Percentiles rank a stretch among this genome's conserved stretches.
Evolutionary conservation across 1,140 invertebrate species (phyloP).

Genomic region (Anoplolepis gracilipes): DNA sequence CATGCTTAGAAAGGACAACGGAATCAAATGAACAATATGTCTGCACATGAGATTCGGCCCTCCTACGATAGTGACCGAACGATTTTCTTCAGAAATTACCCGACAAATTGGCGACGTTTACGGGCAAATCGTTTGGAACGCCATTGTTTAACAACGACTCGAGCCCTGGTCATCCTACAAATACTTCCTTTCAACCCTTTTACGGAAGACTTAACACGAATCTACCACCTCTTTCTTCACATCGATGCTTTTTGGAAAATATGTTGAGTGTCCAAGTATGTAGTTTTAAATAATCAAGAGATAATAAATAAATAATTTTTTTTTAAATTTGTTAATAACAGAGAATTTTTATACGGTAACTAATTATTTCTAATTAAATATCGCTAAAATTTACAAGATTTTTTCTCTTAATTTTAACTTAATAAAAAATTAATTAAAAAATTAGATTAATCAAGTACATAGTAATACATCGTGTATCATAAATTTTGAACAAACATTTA

Average conservation of each 20-base stretch:
- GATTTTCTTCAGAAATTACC: conserved; percentile 85
- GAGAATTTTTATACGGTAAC: not conserved
- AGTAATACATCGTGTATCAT: no score
- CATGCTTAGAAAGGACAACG: not conserved
- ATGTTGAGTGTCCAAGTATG: not conserved
- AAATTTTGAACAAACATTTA: not conserved
- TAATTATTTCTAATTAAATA: conserved; percentile 14
- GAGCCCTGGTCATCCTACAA: conserved; percentile 81
- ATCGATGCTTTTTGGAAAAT: conserved; percentile 43
- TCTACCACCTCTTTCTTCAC: conserved; percentile 14
- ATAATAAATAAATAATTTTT: conserved; percentile 6
- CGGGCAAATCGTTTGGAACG: conserved; percentile 83
- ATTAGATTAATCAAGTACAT: no score
- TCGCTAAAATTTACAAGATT: not conserved
- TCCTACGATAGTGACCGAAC: conserved; percentile 78
- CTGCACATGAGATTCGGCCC: conserved; percentile 34
- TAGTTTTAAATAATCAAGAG: not conserved
- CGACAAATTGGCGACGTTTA: conserved; percentile 82
- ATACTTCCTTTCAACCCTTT: conserved; percentile 79
- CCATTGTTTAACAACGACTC: conserved; percentile 83
- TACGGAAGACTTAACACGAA: conserved; percentile 75
- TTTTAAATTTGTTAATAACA: not conserved
- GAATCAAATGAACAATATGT: conserved; percentile 65
- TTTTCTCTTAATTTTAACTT: not conserved
- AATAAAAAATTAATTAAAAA: not conserved